Conservation (phyloP, 2,797 vertebrate genomes). For the Helicolenus hilgendorfi region DNA sequence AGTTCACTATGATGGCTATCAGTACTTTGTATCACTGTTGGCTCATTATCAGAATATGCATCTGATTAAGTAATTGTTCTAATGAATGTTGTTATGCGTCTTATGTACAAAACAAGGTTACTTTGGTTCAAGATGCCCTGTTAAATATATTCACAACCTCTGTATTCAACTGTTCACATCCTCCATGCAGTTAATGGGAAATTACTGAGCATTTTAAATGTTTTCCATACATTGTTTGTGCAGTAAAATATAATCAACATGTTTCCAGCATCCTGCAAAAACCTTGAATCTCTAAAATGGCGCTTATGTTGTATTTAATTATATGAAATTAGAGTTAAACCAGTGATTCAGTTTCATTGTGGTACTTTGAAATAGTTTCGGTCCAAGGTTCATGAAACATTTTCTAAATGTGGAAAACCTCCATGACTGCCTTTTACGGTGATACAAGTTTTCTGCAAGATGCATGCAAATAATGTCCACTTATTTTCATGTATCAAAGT, state of each 20-base stretch:
- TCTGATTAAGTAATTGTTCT: constrained; percentile 23
- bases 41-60: constrained; percentile 22
- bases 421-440: neutral
- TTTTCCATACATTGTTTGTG: constrained; percentile 25
- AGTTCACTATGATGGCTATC: neutral
- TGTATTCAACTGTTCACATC: constrained; percentile 11
- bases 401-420: constrained; percentile 36
- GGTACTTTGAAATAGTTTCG: neutral
- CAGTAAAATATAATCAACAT: constrained; percentile 10
- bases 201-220: neutral
- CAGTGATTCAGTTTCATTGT: neutral
- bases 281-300: constrained; percentile 4
- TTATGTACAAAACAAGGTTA: constrained; percentile 13
- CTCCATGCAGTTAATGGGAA: neutral
- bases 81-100: constrained; percentile 9
- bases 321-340: neutral
- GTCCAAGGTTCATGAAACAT: constrained; percentile 28
- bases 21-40: constrained; percentile 19
- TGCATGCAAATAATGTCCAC: neutral
- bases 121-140: neutral
- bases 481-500: neutral
- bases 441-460: constrained; percentile 19
- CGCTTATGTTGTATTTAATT: neutral
- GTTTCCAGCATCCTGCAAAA: constrained; percentile 10
- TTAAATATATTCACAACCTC: constrained; percentile 12